Evolutionary conservation across 2,888 invertebrate species (phyloP), one percentile per base, ranked within the genome.

Genomic region (Bibio marci): DNA sequence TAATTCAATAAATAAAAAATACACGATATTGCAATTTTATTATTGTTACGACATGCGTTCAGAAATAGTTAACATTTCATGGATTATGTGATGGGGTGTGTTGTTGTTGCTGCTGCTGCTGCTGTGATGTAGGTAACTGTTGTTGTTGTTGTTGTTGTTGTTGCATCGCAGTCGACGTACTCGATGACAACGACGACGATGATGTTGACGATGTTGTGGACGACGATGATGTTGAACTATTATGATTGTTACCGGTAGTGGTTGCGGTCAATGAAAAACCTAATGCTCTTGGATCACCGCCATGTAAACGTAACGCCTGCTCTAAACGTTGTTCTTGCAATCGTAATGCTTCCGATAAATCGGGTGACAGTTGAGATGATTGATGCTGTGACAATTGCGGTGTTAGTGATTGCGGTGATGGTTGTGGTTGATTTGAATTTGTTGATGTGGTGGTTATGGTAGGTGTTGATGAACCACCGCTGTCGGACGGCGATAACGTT

Each of bases 61-160:
- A 80, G 78, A 78, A 79, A 70, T 77, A 79, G 67, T 69, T 76
- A 66, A 78, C 78, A 65, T 77, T 78, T 81, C 80, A 81, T 73
- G 80, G 73, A 55, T 63, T 65, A 52, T 62, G n/a, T n/a, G n/a
- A n/a, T n/a, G n/a, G n/a, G n/a, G n/a, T n/a, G n/a, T 22, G 22
- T 6, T 8, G 22, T 6, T 22, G 22, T 6, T 22, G 22, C 4
- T 22, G 22, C 22, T 4, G 22, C 22, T 22, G 22, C 22, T 22
- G 22, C 22, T 22, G 8, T 22, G n/a, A n/a, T n/a, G n/a, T n/a
- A n/a, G n/a, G n/a, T n/a, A 6, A 22, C 22, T 22, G 58, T 47
- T 55, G 59, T 45, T 60, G 70, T 55, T 73, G 73, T 51, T 22
- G 58, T 47, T 55, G 59, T 45, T 60, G 70, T 55, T 73, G 73